Evolutionary conservation across 2,888 invertebrate genomes (phyloP).

Genomic region (Halictus ligatus): DNA sequence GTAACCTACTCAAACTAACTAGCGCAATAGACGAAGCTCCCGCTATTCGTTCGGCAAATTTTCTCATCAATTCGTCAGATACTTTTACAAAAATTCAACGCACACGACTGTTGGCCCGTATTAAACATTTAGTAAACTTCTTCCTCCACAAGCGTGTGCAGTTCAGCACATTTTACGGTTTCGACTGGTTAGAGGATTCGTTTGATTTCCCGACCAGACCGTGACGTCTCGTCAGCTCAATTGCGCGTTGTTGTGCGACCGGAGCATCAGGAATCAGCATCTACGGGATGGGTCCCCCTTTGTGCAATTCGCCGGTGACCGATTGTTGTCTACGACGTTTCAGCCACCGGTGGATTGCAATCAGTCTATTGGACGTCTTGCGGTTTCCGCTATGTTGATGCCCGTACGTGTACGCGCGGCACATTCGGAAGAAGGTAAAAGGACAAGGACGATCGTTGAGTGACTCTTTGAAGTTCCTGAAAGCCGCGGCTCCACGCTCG

Average conservation of each 20-base stretch:
- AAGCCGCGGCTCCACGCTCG: constrained; percentile 71
- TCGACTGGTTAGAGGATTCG: not conserved
- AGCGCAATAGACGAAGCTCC: no score
- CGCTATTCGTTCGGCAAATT: not conserved
- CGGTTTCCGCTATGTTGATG: constrained; percentile 40
- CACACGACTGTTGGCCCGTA: not conserved
- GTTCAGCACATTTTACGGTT: not conserved
- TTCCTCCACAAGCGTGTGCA: not conserved
- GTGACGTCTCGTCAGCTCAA: constrained; percentile 57
- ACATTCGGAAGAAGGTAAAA: constrained; percentile 54
- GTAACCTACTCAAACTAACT: no score
- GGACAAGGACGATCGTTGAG: constrained; percentile 56
- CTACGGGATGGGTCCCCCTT: constrained; percentile 59
- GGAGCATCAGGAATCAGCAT: constrained; percentile 51
- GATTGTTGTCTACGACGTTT: constrained; percentile 72
- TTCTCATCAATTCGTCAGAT: not conserved
- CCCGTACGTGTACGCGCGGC: constrained; percentile 13
- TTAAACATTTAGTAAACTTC: not conserved
- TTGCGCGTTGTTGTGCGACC: constrained; percentile 42
- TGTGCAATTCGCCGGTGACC: constrained; percentile 69
- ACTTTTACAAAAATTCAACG: not conserved
- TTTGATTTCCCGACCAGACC: constrained; percentile 4
- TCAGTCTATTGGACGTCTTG: constrained; percentile 59
- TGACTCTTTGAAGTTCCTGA: constrained; percentile 80
- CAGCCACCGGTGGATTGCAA: constrained; percentile 62